Evolutionary conservation across 2,888 invertebrate species (phyloP), one percentile per base, ranked within the genome.

Genomic region (Ormyrus thymus): DNA sequence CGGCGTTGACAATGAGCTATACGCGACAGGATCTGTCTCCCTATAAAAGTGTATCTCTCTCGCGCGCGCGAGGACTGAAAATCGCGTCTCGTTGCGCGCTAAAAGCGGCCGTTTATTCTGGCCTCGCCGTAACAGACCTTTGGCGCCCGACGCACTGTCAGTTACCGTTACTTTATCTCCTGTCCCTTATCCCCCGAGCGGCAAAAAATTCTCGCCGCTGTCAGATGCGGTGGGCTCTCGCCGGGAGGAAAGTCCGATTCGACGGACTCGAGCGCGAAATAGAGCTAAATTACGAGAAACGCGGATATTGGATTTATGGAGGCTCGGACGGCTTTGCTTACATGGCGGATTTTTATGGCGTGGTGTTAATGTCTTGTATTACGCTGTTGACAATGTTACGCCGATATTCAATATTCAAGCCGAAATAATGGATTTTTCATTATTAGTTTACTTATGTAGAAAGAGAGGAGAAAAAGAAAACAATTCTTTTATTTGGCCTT

Each of bases 1-100:
- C 74, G 69, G 65, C 78, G 77, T 75, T 80, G 77, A 80, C 78
- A 80, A 80, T 78, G 80, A 78, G 75, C 71, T 77, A 75, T 78
- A 75, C 56, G 55, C 55, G 78, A 70, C 68, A 70, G 62, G 46
- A 61, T 71, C 29, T 76, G 29, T 29, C 29, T 29, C 29, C 29
- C 29, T 29, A 2, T 29, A 29, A 29, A 29, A 29, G 29, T 29
- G 29, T 29, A 29, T 29, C 68, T 61, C 10, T 64, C 66, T 53
- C n/a, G 48, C 11, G 46, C 48, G 29, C 46, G 48, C 56, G 58
- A 77, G 65, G 55, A 64, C 53, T 75, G 71, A 72, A 78, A 78
- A 69, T 78, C 11, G n/a, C 9, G 75, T 58, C 55, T 46, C 51
- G 29, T 29, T 29, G 65, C 13, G 45, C 29, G 66, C 43, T 77